These are phyloP conservation scores for Athetis lepigone DNA, from an alignment of 2,888 invertebrate genomes.

Conservation along the genomic window DNA sequence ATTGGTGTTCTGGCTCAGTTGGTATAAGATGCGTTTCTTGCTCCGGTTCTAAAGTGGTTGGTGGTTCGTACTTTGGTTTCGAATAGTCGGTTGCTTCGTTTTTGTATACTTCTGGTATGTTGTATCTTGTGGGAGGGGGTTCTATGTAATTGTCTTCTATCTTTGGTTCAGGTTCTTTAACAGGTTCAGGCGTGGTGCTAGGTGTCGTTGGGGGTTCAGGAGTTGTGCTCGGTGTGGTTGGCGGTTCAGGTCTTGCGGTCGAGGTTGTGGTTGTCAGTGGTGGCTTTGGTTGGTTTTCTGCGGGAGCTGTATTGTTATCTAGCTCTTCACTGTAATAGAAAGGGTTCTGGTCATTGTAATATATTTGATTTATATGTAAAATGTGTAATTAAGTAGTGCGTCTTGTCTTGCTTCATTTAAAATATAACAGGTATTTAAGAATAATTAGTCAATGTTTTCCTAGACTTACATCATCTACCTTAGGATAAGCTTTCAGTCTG, in stretches of 20 bases:
- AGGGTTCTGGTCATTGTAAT: background rate
- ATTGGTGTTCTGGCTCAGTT: slow-evolving; percentile 22
- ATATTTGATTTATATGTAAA: too few relatives aligned
- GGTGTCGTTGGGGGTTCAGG: slow-evolving; percentile 56
- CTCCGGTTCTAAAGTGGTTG: slow-evolving; percentile 28
- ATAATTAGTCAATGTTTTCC: too few relatives aligned
- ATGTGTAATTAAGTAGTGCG: too few relatives aligned
- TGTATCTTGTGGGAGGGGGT: slow-evolving; percentile 26
- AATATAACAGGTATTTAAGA: too few relatives aligned
- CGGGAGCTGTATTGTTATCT: slow-evolving; percentile 53
- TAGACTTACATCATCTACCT: too few relatives aligned
- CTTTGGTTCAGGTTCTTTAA: slow-evolving; percentile 39
- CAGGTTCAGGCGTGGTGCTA: slow-evolving; percentile 29
- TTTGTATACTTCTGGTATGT: slow-evolving; percentile 14
- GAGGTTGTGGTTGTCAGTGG: slow-evolving; percentile 51
- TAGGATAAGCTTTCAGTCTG: too few relatives aligned
- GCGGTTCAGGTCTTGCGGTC: slow-evolving; percentile 56
- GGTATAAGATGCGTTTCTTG: slow-evolving; percentile 36
- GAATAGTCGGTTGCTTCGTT: slow-evolving; percentile 1
- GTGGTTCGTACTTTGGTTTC: slow-evolving; percentile 17
- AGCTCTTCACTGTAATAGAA: slow-evolving; percentile 75
- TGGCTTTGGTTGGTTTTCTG: slow-evolving; percentile 36
- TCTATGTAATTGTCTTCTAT: slow-evolving; percentile 48
- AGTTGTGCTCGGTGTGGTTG: slow-evolving; percentile 51
- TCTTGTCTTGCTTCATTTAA: too few relatives aligned